These are phyloP conservation scores for Phrynocephalus vlangalii DNA, from an alignment of 2,797 vertebrate genomes.

Conservation along the genomic window DNA sequence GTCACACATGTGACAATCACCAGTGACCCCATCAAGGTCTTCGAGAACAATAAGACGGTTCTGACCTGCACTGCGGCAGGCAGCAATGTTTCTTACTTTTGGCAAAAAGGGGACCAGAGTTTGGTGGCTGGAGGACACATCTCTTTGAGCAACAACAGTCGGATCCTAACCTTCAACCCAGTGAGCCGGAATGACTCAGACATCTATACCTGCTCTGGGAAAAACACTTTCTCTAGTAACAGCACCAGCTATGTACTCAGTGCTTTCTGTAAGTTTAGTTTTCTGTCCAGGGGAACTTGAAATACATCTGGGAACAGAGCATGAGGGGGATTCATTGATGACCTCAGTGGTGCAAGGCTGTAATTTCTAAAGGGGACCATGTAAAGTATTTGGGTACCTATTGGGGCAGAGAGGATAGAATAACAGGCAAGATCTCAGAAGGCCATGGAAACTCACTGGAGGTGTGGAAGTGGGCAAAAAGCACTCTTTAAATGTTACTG, in stretches of 20 bases:
- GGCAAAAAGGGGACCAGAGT: constrained; percentile 2
- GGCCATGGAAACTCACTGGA: too few species aligned
- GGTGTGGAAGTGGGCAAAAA: too few species aligned
- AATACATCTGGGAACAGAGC: not conserved
- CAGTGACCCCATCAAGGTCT: not conserved
- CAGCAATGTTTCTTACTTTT: constrained; percentile 5
- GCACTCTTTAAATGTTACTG: too few species aligned
- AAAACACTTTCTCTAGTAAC: not conserved
- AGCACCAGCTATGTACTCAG: not conserved
- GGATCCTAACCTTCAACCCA: not conserved
- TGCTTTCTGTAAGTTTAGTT: constrained; percentile 32
- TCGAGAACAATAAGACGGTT: not conserved
- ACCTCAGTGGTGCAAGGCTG: not conserved
- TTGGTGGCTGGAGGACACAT: not conserved
- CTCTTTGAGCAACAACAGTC: not conserved
- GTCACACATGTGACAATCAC: not conserved
- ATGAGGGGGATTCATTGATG: not conserved
- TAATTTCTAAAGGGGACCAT: not conserved
- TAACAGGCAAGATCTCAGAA: too few species aligned
- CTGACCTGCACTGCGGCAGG: not conserved
- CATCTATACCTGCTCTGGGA: not conserved
- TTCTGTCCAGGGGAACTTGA: not conserved
- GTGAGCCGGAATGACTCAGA: not conserved
- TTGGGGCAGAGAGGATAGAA: too few species aligned
- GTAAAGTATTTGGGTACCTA: not conserved